These are phyloP conservation scores for Cuniculus paca DNA, from an alignment of 2,797 vertebrate species.

Conservation along the genomic window DNA sequence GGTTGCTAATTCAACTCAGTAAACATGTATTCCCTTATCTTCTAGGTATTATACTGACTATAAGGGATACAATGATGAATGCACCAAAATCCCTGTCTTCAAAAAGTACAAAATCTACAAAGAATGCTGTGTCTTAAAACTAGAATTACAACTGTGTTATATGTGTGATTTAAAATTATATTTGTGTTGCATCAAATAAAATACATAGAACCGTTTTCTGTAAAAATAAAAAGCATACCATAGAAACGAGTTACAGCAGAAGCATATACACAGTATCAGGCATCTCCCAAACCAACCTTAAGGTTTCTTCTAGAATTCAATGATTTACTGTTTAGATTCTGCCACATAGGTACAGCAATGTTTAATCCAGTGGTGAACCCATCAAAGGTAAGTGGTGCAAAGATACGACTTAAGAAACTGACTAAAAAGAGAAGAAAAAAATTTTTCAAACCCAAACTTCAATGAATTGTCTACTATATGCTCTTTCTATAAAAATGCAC, in stretches of 20 bases:
- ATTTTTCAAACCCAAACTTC: background rate
- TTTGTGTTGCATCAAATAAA: background rate
- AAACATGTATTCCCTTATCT: background rate
- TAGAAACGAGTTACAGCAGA: background rate
- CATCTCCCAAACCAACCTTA: background rate
- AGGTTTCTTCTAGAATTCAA: background rate
- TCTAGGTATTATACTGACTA: background rate
- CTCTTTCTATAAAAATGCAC: background rate
- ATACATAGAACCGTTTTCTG: background rate
- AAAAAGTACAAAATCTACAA: background rate
- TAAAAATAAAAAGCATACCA: background rate
- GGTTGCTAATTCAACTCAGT: background rate
- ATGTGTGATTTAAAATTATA: background rate
- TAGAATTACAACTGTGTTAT: background rate
- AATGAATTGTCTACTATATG: background rate
- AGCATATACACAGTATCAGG: background rate
- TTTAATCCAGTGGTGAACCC: background rate
- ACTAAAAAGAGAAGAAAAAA: background rate
- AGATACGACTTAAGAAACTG: background rate
- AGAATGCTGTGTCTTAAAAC: background rate
- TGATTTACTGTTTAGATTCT: background rate
- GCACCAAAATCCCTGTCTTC: background rate
- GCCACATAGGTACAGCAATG: background rate
- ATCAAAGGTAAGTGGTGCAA: constrained; percentile 43
- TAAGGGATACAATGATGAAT: background rate